Percentiles rank a stretch among this genome's conserved stretches.
Conservation (phyloP, 2,113 vertebrate species). For the Ovis canadensis region DNA sequence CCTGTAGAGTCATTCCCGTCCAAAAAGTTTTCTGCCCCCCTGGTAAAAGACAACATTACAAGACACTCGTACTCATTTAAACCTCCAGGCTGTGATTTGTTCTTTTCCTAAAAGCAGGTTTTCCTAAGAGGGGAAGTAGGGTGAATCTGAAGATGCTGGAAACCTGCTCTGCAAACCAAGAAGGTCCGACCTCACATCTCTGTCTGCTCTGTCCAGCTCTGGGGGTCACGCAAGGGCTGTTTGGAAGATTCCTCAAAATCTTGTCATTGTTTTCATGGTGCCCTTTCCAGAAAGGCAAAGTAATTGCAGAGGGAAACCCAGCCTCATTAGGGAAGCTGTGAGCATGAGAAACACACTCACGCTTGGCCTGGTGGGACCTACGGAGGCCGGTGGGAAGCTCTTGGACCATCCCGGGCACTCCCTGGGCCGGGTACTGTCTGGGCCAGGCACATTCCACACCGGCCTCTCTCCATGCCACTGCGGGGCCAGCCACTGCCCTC, state of each 20-base stretch:
- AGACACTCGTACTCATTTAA: background rate
- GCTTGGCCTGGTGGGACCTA: background rate
- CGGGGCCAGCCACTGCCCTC: background rate
- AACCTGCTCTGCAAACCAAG: background rate
- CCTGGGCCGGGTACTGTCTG: background rate
- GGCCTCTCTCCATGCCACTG: background rate
- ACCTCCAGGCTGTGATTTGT: background rate
- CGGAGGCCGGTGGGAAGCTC: background rate
- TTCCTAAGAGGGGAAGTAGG: background rate
- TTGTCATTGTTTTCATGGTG: background rate
- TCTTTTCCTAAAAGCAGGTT: background rate
- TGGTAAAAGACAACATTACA: background rate
- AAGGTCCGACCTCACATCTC: accelerated
- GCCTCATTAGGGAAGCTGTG: background rate
- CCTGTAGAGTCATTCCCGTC: background rate
- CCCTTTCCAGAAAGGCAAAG: background rate
- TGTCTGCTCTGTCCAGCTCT: background rate
- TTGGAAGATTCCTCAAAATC: background rate
- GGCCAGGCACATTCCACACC: background rate
- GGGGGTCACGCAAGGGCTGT: background rate
- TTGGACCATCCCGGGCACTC: too few species aligned
- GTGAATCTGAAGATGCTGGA: background rate
- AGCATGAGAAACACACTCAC: background rate
- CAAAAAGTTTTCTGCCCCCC: background rate
- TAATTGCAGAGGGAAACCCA: accelerated